A percentile compares a stretch with the other conserved stretches of the same genome.
These are phyloP conservation scores for Aethina tumida DNA, from an alignment of 1,140 invertebrate genomes.

Conservation along the genomic window DNA sequence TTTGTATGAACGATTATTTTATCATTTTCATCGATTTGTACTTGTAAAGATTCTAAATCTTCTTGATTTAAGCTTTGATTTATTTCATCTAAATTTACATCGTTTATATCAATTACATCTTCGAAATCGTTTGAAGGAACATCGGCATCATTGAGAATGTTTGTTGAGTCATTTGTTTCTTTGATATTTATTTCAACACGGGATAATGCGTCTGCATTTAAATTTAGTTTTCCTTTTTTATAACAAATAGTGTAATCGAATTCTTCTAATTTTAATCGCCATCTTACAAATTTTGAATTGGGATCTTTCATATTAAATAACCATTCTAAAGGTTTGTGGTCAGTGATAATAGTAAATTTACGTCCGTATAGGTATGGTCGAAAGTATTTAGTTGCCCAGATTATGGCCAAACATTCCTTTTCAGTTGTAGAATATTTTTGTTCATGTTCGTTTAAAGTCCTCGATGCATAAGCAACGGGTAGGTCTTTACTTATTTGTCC, in stretches of 20 bases:
- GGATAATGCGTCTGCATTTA: conserved; percentile 9
- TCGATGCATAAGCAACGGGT: conserved; percentile 1
- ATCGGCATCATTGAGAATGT: not conserved
- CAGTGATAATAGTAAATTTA: conserved; percentile 13
- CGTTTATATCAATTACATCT: not conserved
- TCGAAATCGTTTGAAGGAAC: not conserved
- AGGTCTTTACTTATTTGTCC: conserved; percentile 1
- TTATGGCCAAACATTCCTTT: conserved; percentile 8
- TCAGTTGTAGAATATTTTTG: conserved; percentile 12
- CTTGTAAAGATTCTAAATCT: too few species aligned
- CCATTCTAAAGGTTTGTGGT: conserved; percentile 34
- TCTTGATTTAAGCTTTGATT: too few species aligned
- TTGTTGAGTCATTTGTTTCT: conserved; percentile 1
- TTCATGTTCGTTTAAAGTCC: conserved; percentile 24
- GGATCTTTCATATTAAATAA: conserved; percentile 37
- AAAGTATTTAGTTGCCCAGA: conserved; percentile 7
- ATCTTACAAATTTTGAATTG: conserved; percentile 20
- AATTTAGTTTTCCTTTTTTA: conserved; percentile 32
- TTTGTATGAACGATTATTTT: too few species aligned
- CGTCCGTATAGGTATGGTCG: conserved; percentile 2
- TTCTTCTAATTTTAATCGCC: conserved; percentile 28
- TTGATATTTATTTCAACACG: conserved; percentile 5
- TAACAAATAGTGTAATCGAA: conserved; percentile 35
- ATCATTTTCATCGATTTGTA: too few species aligned
- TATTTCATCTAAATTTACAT: not conserved